A percentile compares a stretch with the other conserved stretches of the same genome.
phyloP scores from a whole-genome alignment of 2,113 vertebrate genomes.

The Nothocercus julius region DNA sequence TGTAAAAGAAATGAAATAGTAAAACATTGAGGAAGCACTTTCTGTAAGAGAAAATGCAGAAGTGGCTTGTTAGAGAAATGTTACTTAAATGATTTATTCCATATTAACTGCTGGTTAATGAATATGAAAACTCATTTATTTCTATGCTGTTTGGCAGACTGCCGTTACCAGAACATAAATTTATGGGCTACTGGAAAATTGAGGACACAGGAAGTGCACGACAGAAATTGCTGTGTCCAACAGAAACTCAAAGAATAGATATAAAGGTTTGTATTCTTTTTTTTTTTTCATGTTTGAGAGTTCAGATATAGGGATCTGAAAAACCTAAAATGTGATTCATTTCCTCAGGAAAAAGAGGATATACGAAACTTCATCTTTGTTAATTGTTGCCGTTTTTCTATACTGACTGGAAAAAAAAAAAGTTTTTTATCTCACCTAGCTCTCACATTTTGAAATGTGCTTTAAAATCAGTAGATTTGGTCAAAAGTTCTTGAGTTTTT shows the following conservation, averaged over 20 bases:
- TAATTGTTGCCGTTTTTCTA: neutral
- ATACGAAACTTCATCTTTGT: neutral
- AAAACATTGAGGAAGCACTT: neutral
- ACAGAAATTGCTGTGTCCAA: constrained; percentile 87
- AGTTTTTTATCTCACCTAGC: neutral
- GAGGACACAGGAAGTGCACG: constrained; percentile 75
- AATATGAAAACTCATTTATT: constrained; percentile 40
- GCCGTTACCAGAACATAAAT: constrained; percentile 86
- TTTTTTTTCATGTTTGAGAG: neutral
- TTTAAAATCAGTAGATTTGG: neutral
- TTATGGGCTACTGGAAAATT: constrained; percentile 91
- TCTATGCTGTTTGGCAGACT: constrained; percentile 79
- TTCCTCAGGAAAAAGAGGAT: neutral
- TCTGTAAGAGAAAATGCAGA: neutral
- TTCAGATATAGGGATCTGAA: neutral
- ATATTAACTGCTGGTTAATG: neutral
- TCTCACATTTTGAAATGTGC: neutral
- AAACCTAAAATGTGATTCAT: neutral
- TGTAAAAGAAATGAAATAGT: neutral
- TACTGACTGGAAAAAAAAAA: neutral
- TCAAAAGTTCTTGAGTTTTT: neutral
- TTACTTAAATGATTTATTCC: neutral
- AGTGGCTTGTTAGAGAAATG: neutral
- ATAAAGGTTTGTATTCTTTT: constrained; percentile 83
- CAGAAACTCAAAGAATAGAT: constrained; percentile 83